These are phyloP conservation scores for Tapirus terrestris DNA, from an alignment of 2,113 vertebrate species.

Conservation along the genomic window DNA sequence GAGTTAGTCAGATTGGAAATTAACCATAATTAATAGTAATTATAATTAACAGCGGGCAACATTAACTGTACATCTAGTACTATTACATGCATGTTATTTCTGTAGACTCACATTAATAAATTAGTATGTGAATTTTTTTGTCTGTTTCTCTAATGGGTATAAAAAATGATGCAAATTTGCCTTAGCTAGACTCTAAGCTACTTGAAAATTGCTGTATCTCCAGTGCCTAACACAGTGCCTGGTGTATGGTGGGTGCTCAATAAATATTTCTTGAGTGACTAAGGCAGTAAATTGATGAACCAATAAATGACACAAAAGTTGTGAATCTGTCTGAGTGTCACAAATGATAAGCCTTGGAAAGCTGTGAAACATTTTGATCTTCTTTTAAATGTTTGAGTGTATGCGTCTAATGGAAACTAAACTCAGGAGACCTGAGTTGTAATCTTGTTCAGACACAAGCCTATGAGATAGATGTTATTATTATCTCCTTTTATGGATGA, in stretches of 20 bases:
- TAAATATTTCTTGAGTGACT: neutral
- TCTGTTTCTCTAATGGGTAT: neutral
- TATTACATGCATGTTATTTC: conserved; percentile 24
- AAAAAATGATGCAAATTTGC: neutral
- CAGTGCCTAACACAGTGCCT: neutral
- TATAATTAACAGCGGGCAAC: neutral
- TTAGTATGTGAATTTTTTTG: neutral
- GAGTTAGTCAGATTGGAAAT: neutral
- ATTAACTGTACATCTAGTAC: neutral
- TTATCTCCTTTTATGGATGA: neutral
- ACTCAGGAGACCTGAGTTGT: neutral
- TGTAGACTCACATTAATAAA: conserved; percentile 38
- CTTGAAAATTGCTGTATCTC: neutral
- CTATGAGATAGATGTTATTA: neutral
- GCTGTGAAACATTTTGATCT: neutral
- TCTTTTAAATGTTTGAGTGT: neutral
- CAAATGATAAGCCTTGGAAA: neutral
- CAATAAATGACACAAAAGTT: neutral
- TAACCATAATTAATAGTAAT: neutral
- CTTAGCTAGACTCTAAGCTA: neutral
- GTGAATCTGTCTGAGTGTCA: neutral
- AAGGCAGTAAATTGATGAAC: neutral
- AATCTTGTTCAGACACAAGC: neutral
- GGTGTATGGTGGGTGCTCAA: neutral
- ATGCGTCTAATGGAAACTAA: neutral